Percentiles rank a stretch among this genome's conserved stretches.
Evolutionary conservation across 2,888 invertebrate genomes (phyloP).

Genomic region (Phalera bucephala): DNA sequence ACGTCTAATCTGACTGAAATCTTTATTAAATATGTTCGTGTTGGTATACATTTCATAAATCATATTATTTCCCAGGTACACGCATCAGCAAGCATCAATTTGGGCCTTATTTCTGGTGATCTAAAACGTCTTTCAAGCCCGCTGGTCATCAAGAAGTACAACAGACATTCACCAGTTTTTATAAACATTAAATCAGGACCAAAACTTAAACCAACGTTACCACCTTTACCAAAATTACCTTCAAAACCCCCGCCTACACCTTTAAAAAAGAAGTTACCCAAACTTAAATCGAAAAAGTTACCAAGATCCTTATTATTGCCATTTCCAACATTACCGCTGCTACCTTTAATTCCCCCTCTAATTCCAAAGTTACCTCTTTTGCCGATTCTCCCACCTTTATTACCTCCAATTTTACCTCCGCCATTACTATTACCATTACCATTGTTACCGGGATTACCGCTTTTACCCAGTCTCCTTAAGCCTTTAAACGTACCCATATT

Average conservation of each 20-base stretch:
- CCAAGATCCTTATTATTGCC: constrained; percentile 9
- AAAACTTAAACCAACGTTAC: constrained; percentile 20
- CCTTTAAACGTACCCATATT: constrained; percentile 42
- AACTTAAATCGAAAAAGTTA: not conserved
- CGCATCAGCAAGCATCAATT: constrained; percentile 28
- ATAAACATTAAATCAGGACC: constrained; percentile 45
- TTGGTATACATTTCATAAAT: too few relatives aligned
- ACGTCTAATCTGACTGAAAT: too few relatives aligned
- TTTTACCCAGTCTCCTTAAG: constrained; percentile 25
- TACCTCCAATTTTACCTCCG: constrained; percentile 24
- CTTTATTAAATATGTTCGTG: too few relatives aligned
- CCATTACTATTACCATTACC: constrained; percentile 23
- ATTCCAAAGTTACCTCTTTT: constrained; percentile 1
- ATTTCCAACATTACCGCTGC: constrained; percentile 5
- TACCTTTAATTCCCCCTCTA: constrained; percentile 8
- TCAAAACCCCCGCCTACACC: not conserved
- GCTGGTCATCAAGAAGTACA: constrained; percentile 40
- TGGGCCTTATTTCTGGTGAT: constrained; percentile 52
- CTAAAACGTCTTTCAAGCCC: constrained; percentile 42
- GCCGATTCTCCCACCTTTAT: not conserved
- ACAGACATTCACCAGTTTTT: constrained; percentile 46
- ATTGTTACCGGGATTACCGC: constrained; percentile 22
- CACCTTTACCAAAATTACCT: constrained; percentile 23
- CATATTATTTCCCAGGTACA: constrained; percentile 32
- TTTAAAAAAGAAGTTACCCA: not conserved